Evolutionary conservation across 2,797 vertebrate species (phyloP), one percentile per base, ranked within the genome.

Genomic region (Paguma larvata): DNA sequence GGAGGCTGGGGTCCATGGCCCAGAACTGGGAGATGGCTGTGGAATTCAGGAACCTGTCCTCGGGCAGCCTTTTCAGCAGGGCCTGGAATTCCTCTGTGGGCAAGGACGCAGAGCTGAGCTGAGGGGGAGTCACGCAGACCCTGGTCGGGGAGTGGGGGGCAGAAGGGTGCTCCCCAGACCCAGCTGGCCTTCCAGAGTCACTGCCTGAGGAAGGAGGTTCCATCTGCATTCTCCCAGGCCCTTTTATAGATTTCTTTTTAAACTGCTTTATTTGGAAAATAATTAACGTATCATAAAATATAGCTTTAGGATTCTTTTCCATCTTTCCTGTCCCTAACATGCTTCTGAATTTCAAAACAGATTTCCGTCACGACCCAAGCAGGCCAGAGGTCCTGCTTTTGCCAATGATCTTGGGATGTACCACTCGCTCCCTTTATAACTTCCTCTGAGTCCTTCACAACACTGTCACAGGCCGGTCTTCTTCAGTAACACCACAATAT

Each of bases 41-140:
- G 95, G 99, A 98, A 97, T 99, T 99, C 98, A 99, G 97, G 98
- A 99, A 99, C 51, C 98, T 99, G 98, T 99, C 99, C 0, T 98
- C 98, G 0, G 99, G 99, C 73, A 99, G 98, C 78, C 99, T 99
- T 98, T 99, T 99, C 98, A 99, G 98, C 96, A 99, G 99, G 92
- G 98, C 98, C 98, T 99, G 99, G 98, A 99, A 99, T 97, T 99
- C 99, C 98, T 99, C 99, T 99, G 98, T 5, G 27, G 68, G 7
- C 6, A 84, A 62, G 87, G 56, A 96, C 59, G 93, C 3, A 84
- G 16, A 65, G 30, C 51, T 94, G 84, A 87, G 62, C 48, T 72
- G 18, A 44, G 53, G 86, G 41, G 13, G 44, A 5, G 27, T 19
- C 27, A 1, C 3, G 0, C 19, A 30, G 62, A 78, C 7, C 5